Evolutionary conservation across 2,797 vertebrate species (phyloP).

Genomic region (Pachyuromys duprasi): DNA sequence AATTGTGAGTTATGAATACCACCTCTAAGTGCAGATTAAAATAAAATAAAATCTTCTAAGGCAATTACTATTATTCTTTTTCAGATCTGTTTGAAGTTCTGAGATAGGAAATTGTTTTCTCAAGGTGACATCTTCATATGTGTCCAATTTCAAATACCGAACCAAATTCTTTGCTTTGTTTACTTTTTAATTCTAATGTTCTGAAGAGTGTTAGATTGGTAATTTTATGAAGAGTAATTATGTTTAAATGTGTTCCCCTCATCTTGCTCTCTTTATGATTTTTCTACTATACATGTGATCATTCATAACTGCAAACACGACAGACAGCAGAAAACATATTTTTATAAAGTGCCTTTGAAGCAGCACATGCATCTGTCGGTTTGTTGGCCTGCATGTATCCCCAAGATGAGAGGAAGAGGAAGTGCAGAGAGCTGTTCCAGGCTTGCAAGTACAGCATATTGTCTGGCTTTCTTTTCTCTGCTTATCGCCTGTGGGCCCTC

Average conservation of each 20-base stretch:
- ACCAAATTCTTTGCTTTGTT: background rate
- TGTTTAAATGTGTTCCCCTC: slow-evolving; percentile 3
- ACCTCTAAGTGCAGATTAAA: background rate
- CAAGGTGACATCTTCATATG: background rate
- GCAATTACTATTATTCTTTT: background rate
- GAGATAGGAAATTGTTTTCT: background rate
- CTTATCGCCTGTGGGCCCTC: slow-evolving; percentile 54
- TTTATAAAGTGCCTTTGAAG: background rate
- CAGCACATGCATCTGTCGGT: background rate
- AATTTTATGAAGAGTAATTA: background rate
- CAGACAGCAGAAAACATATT: background rate
- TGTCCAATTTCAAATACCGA: slow-evolving; percentile 17
- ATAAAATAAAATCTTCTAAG: background rate
- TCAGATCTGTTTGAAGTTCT: background rate
- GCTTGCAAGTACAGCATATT: slow-evolving; percentile 41
- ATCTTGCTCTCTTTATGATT: background rate
- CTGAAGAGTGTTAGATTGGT: background rate
- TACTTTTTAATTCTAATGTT: slow-evolving; percentile 42
- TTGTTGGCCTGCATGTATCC: background rate
- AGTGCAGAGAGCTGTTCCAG: background rate
- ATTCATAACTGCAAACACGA: background rate
- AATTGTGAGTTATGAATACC: background rate
- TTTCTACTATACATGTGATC: background rate
- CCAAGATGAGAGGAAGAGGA: slow-evolving; percentile 57
- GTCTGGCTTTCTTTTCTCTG: slow-evolving; percentile 44